Evolutionary conservation across 2,888 invertebrate species (phyloP).

Genomic region (Metacarcinus magister): DNA sequence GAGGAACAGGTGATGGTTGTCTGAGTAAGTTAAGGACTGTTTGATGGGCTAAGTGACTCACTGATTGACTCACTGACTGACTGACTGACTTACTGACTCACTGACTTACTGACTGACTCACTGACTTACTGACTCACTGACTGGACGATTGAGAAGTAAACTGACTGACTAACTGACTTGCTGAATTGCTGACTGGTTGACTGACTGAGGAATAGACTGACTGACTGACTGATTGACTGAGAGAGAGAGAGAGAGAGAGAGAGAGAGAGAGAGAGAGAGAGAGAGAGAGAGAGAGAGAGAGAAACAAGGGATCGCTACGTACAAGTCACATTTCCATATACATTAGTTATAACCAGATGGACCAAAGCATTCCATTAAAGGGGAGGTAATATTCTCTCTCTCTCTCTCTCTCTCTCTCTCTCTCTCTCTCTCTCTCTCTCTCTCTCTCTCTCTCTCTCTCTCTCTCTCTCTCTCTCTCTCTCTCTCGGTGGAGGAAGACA

Average conservation of each 20-base stretch:
- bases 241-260: no score
- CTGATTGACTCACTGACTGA: background rate
- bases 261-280: no score
- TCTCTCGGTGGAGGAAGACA: background rate
- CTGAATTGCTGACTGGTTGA: background rate
- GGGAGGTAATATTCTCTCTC: background rate
- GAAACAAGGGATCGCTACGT: no score
- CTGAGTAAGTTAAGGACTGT: background rate
- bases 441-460: conserved; percentile 4
- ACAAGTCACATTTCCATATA: background rate
- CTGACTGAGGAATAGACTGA: no score
- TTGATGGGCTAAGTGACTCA: background rate
- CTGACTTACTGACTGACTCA: background rate
- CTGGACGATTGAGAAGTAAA: background rate
- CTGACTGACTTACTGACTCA: background rate
- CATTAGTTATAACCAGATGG: background rate
- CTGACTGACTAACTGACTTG: background rate
- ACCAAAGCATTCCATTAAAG: background rate
- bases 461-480: background rate
- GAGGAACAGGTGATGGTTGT: background rate
- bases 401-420: conserved; percentile 26
- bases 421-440: conserved; percentile 26
- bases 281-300: no score
- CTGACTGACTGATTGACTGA: no score
- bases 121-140: background rate